Base-by-base conservation (phyloP, 2,113 vertebrate genomes). In the Scophthalmus maximus region DNA sequence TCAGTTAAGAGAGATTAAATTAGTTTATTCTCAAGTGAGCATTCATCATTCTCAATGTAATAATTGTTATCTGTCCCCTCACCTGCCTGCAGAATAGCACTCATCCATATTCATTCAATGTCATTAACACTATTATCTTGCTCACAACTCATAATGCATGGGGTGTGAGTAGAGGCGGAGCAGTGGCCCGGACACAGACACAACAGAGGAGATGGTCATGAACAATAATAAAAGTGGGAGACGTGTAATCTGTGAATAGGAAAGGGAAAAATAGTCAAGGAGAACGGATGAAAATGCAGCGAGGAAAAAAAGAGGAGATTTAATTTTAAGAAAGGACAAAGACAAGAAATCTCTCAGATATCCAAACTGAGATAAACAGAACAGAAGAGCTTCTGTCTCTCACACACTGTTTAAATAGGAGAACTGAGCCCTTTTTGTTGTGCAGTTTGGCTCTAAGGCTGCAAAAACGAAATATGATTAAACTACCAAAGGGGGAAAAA, bases 31-130 rank as follows among this genome's bases (percentile, higher is more conserved):
- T 73, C 65, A 61, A 68, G 63, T 3, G n/a, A 69, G 47, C 36
- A 23, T 78, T 79, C 78, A 12, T 46, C 42, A n/a, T 46, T 46
- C 2, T 20, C 17, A 9, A n/a, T 46, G 7, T 8, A n/a, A 46
- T 46, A 5, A 8, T 46, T 6, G 18, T 12, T 46, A 73, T 79
- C 73, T 17, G 60, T 65, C 52, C 44, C 30, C 32, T 38, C 51
- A 46, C 49, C 72, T 58, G 69, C 71, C 71, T 50, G 6, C 9
- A 62, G 73, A 82, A 84, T 57, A 36, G 82, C 70, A 47, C 75
- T 78, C 78, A 81, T 88, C 51, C 78, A 68, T 84, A 84, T 86
- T 84, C 87, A 84, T 59, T 44, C 50, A 6, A 44, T 27, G 68
- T 63, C 79, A 77, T 73, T 26, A 34, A 55, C 56, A 68, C 55